These are phyloP conservation scores for Corydoras maculifer DNA, from an alignment of 2,113 vertebrate genomes.

Conservation along the genomic window DNA sequence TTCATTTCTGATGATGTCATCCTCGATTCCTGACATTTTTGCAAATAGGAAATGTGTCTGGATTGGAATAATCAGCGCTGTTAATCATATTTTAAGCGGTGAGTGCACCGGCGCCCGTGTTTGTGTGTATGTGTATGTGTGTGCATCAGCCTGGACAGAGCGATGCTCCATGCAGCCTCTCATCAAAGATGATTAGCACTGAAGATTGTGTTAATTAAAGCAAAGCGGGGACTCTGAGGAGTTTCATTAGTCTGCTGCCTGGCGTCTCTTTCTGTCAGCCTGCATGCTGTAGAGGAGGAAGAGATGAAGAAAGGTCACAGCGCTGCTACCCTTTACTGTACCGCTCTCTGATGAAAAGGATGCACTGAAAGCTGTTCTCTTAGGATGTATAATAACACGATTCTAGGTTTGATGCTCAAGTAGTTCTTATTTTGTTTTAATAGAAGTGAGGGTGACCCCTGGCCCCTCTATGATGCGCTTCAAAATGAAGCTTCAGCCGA, in stretches of 20 bases:
- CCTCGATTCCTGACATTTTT: slow-evolving; percentile 22
- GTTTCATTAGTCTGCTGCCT: slow-evolving; percentile 32
- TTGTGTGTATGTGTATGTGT: slow-evolving; percentile 11
- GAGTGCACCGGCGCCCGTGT: neutral
- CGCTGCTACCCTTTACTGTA: slow-evolving; percentile 30
- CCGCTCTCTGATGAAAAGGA: slow-evolving; percentile 11
- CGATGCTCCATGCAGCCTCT: slow-evolving; percentile 24
- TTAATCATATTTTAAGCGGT: slow-evolving; percentile 29
- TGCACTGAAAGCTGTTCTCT: neutral
- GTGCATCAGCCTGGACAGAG: neutral
- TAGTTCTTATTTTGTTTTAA: slow-evolving; percentile 1
- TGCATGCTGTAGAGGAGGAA: slow-evolving; percentile 1
- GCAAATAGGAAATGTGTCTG: slow-evolving; percentile 8
- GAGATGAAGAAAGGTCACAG: neutral
- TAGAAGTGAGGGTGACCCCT: neutral
- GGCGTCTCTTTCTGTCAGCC: neutral
- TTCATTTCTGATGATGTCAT: slow-evolving; percentile 16
- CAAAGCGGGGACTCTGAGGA: slow-evolving; percentile 12
- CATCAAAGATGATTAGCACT: slow-evolving; percentile 32
- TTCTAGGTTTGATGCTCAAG: slow-evolving; percentile 4
- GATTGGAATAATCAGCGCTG: slow-evolving; percentile 34
- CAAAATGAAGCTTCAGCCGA: neutral
- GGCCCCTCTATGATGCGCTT: too few species aligned
- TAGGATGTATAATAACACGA: slow-evolving; percentile 10
- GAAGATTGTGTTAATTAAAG: slow-evolving; percentile 43